A percentile compares a stretch with the other conserved stretches of the same genome.
phyloP scores from a whole-genome alignment of 2,888 invertebrate genomes.

The Caenorhabditis afra region DNA sequence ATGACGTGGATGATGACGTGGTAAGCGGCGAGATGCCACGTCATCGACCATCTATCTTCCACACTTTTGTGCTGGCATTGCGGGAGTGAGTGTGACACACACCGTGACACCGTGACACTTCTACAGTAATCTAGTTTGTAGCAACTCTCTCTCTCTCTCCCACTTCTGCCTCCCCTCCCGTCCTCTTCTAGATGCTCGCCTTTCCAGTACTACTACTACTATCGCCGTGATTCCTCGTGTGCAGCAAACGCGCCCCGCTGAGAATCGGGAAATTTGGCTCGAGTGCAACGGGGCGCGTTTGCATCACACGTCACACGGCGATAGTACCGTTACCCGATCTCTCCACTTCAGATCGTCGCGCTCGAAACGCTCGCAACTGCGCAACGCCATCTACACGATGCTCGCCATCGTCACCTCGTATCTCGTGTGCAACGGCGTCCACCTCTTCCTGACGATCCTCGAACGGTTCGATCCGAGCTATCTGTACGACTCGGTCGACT shows the following conservation, averaged over 20 bases:
- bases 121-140: too few relatives aligned
- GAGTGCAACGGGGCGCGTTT: too few relatives aligned
- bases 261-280: too few relatives aligned
- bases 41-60: conserved; percentile 56
- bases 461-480: conserved; percentile 59
- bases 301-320: too few relatives aligned
- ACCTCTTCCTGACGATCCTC: conserved; percentile 66
- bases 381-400: conserved; percentile 74
- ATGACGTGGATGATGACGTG: conserved; percentile 14
- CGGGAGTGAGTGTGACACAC: conserved; percentile 48
- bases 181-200: neutral
- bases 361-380: conserved; percentile 66
- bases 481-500: conserved; percentile 65
- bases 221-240: too few relatives aligned
- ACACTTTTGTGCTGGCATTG: conserved; percentile 50
- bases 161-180: neutral
- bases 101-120: neutral
- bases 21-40: conserved; percentile 39
- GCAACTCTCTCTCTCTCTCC: neutral
- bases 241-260: too few relatives aligned
- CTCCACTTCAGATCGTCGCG: conserved; percentile 69
- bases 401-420: conserved; percentile 70
- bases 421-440: conserved; percentile 70
- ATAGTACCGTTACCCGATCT: too few relatives aligned
- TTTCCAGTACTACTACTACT: too few relatives aligned